These are phyloP conservation scores for Epistrophe eligans DNA, from an alignment of 2,888 invertebrate species.

Conservation along the genomic window DNA sequence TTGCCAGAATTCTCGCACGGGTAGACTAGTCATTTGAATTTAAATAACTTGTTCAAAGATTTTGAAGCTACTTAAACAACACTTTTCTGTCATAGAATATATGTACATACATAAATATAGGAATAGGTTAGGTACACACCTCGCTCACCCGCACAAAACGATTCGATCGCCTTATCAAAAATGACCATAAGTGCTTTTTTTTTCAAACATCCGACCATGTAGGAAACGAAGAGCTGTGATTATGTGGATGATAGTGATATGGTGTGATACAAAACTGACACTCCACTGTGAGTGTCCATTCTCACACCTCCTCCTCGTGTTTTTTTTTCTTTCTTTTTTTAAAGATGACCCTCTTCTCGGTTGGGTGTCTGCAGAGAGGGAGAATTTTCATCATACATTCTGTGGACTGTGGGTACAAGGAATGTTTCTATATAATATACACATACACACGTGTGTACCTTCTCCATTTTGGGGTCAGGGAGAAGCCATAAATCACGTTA, in stretches of 20 bases:
- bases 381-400: constrained; percentile 30
- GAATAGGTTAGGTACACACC: not conserved
- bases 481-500: constrained; percentile 70
- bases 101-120: no score
- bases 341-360: constrained; percentile 52
- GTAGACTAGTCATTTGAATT: no score
- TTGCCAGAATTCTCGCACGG: no score
- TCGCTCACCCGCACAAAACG: not conserved
- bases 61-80: not conserved
- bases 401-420: not conserved
- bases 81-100: not conserved
- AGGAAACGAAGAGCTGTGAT: constrained; percentile 40
- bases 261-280: constrained; percentile 50
- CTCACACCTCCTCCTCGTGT: constrained; percentile 10
- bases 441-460: not conserved
- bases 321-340: constrained; percentile 36
- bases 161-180: constrained; percentile 64
- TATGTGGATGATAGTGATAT: constrained; percentile 54
- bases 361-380: constrained; percentile 1
- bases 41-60: no score
- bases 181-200: constrained; percentile 41
- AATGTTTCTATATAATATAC: not conserved
- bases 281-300: constrained; percentile 15
- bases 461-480: constrained; percentile 24
- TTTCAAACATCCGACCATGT: constrained; percentile 49